A percentile compares a stretch with the other conserved stretches of the same genome.
These are phyloP conservation scores for fruit fly (Drosophila melanogaster) DNA, from an alignment of 1,140 invertebrate genomes.

Conservation along the genomic window Release_6_plus_ISO1_MT NC_004354.4:244001-244500, in stretches of 20 bases:
- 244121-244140: not conserved
- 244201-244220: no score
- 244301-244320: slow-evolving; percentile 4
- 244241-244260: not conserved
- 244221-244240: no score
- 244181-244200: no score
- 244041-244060: not conserved
- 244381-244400: slow-evolving; percentile 33
- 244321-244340: slow-evolving; percentile 8
- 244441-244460: slow-evolving; percentile 82
- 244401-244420: not conserved
- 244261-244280: not conserved
- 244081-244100: slow-evolving; percentile 26
- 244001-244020: no score
- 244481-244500: slow-evolving; percentile 85
- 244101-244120: not conserved
- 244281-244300: not conserved
- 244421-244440: slow-evolving; percentile 24
- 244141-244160: no score
- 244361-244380: slow-evolving; percentile 31
- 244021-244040: no score
- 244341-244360: not conserved
- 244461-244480: slow-evolving; percentile 85
- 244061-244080: slow-evolving; percentile 8
- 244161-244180: no score